A percentile compares a stretch with the other conserved stretches of the same genome.
Conservation (phyloP, 2,888 invertebrate species). For the Nesidiocoris tenuis region DNA sequence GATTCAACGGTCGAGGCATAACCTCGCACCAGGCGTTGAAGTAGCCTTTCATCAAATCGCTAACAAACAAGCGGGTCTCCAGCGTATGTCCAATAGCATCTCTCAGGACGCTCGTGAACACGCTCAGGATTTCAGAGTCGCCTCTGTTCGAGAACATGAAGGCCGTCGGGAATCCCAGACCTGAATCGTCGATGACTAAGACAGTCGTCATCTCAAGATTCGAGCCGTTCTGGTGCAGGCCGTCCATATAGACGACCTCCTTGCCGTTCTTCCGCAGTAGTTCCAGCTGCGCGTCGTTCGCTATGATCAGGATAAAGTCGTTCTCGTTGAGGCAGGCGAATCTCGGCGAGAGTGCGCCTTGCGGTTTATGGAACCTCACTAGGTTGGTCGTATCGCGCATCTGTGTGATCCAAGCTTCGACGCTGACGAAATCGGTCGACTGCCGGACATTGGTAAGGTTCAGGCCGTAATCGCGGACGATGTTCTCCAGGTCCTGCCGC, state of each 20-base stretch:
- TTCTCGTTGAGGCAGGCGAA: constrained; percentile 46
- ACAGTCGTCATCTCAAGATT: constrained; percentile 48
- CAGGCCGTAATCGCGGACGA: neutral
- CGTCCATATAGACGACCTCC: constrained; percentile 50
- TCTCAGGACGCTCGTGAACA: constrained; percentile 48
- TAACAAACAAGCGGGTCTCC: neutral
- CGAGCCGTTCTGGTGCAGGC: constrained; percentile 49
- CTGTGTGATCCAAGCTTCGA: constrained; percentile 2
- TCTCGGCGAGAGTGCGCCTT: constrained; percentile 33
- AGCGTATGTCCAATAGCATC: neutral
- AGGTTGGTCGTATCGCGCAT: neutral
- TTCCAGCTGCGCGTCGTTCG: constrained; percentile 49
- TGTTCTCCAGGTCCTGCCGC: neutral
- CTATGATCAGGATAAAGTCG: constrained; percentile 50
- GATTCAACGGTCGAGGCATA: neutral
- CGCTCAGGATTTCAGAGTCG: constrained; percentile 46
- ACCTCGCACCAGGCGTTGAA: neutral
- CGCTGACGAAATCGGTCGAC: neutral
- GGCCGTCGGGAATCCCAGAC: constrained; percentile 49
- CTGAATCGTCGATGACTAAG: constrained; percentile 48
- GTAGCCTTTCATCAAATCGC: neutral
- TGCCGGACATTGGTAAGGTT: neutral
- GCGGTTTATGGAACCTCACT: constrained; percentile 46
- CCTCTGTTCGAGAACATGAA: constrained; percentile 49
- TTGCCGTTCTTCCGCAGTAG: constrained; percentile 48